A percentile compares a stretch with the other conserved stretches of the same genome.
Conservation (phyloP, 2,888 invertebrate species). For the Cheilosia grossa region DNA sequence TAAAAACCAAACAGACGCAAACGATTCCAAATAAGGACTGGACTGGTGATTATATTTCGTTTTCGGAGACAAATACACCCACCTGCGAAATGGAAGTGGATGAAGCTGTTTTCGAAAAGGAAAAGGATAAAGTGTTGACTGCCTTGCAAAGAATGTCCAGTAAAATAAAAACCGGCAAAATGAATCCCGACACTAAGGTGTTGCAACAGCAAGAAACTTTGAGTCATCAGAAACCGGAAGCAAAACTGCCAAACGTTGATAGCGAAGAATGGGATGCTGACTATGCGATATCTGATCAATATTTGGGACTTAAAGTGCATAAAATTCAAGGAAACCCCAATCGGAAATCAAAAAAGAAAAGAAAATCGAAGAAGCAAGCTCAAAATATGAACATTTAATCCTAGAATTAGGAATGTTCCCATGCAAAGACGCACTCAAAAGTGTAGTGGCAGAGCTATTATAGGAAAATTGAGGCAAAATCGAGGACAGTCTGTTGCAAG, state of each 20-base stretch:
- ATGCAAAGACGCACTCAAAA: background rate
- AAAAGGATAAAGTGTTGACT: constrained; percentile 23
- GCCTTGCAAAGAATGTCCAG: constrained; percentile 8
- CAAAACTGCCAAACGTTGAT: background rate
- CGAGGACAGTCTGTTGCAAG: too few relatives aligned
- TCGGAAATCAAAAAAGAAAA: constrained; percentile 25
- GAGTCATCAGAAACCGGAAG: background rate
- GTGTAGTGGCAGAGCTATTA: too few relatives aligned
- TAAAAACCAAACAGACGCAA: background rate
- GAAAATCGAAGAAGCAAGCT: constrained; percentile 1
- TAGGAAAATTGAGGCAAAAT: too few relatives aligned
- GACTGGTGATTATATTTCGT: constrained; percentile 50
- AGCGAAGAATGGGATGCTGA: constrained; percentile 37
- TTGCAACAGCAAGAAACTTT: background rate
- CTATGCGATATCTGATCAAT: background rate
- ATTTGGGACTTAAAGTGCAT: constrained; percentile 19
- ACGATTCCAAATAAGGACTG: background rate
- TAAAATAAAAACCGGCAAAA: background rate
- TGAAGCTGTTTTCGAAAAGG: constrained; percentile 9
- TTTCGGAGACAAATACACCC: background rate
- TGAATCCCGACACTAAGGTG: background rate
- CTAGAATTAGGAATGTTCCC: background rate
- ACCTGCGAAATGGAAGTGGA: background rate
- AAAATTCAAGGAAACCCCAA: constrained; percentile 40
- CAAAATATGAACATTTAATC: background rate